phyloP scores from a whole-genome alignment of 2,113 vertebrate species.

The Galbula dea region DNA sequence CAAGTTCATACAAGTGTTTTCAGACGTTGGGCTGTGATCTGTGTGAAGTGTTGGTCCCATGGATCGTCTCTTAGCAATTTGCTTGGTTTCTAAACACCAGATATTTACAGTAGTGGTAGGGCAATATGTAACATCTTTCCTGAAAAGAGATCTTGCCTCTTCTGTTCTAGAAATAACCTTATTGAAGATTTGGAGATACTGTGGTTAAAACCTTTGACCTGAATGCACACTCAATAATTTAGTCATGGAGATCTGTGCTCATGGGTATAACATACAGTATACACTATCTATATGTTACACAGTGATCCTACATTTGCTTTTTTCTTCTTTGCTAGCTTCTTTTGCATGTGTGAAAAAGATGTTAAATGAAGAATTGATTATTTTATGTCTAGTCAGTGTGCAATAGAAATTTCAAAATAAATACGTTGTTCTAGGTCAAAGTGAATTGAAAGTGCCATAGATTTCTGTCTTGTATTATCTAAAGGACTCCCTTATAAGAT shows the following conservation, averaged over 20 bases:
- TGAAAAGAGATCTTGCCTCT: not conserved
- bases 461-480: not conserved
- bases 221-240: not conserved
- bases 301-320: not conserved
- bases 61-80: not conserved
- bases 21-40: not conserved
- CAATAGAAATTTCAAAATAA: not conserved
- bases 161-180: not conserved
- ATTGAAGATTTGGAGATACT: not conserved
- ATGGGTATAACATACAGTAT: not conserved
- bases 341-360: not conserved
- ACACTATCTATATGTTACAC: not conserved
- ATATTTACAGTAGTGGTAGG: not conserved
- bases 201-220: not conserved
- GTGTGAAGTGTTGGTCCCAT: not conserved
- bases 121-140: not conserved
- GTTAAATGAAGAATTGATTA: not conserved
- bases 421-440: not conserved
- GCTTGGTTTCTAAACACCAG: not conserved
- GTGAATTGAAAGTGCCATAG: not conserved
- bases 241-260: not conserved
- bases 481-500: not conserved
- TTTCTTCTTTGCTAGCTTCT: not conserved
- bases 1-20: not conserved
- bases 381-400: not conserved